These are phyloP conservation scores for Austrolebias charrua DNA, from an alignment of 2,797 vertebrate species.

Conservation along the genomic window DNA sequence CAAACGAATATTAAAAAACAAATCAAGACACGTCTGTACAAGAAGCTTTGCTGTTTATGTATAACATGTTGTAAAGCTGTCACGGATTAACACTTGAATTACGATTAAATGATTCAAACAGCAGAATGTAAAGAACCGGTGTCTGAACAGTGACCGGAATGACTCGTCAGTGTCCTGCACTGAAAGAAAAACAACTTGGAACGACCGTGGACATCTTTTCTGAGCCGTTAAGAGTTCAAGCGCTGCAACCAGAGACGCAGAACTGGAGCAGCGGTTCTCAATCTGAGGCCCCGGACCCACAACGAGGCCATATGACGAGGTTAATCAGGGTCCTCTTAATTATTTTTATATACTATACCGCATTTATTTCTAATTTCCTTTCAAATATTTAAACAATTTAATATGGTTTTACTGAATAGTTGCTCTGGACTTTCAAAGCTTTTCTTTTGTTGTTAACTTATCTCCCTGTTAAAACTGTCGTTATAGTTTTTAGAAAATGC, in stretches of 20 bases:
- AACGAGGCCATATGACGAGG: neutral
- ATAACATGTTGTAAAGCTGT: slow-evolving; percentile 57
- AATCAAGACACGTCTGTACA: slow-evolving; percentile 57
- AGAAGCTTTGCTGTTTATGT: slow-evolving; percentile 44
- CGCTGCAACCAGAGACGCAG: slow-evolving; percentile 1
- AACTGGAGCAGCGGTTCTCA: slow-evolving; percentile 25
- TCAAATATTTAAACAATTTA: neutral
- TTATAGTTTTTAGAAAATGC: neutral
- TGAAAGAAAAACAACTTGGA: slow-evolving; percentile 36
- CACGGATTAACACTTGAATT: slow-evolving; percentile 10
- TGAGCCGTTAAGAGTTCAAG: slow-evolving; percentile 35
- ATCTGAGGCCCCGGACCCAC: slow-evolving; percentile 2
- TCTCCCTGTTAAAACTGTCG: neutral
- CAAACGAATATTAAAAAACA: slow-evolving; percentile 40
- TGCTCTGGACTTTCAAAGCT: no score
- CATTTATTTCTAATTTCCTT: neutral
- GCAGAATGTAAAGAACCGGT: slow-evolving; percentile 4
- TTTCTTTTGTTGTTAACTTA: neutral
- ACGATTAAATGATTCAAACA: slow-evolving; percentile 27
- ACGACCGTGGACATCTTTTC: slow-evolving; percentile 9
- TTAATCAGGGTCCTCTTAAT: neutral
- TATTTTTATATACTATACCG: no score
- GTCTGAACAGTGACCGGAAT: slow-evolving; percentile 24
- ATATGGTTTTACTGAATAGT: no score
- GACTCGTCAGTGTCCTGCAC: slow-evolving; percentile 74